Conservation (phyloP, 2,797 vertebrate genomes). For the Acanthiza pusilla region DNA sequence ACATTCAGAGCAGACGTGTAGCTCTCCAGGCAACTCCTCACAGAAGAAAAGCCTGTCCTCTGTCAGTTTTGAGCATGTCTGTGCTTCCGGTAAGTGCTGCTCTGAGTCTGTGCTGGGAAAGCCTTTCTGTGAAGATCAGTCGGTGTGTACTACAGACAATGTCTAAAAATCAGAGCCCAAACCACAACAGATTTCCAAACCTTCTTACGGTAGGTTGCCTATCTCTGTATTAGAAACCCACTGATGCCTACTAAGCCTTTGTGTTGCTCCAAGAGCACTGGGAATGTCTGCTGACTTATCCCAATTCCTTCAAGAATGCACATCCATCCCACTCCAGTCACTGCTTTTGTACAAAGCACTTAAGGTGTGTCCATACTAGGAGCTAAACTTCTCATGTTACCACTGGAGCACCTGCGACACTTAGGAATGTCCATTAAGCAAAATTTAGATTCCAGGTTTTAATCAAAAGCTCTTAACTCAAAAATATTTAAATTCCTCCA, state of each 20-base stretch:
- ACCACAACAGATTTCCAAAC: not conserved
- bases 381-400: not conserved
- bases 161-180: rapidly evolving
- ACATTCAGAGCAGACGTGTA: not conserved
- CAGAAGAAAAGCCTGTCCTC: not conserved
- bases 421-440: not conserved
- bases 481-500: not conserved
- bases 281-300: not conserved
- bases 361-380: not conserved
- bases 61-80: not conserved
- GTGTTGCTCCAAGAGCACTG: not conserved
- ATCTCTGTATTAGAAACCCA: not conserved
- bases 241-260: not conserved
- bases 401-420: not conserved
- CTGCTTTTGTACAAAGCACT: not conserved
- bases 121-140: not conserved
- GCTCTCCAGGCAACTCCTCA: not conserved
- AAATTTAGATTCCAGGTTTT: not conserved
- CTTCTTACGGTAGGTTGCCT: not conserved
- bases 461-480: not conserved
- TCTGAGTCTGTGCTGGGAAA: not conserved
- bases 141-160: not conserved
- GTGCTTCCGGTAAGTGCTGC: not conserved
- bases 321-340: not conserved
- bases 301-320: rapidly evolving